Conservation (phyloP, 2,113 vertebrate species). For the Ceyx melanurus region DNA sequence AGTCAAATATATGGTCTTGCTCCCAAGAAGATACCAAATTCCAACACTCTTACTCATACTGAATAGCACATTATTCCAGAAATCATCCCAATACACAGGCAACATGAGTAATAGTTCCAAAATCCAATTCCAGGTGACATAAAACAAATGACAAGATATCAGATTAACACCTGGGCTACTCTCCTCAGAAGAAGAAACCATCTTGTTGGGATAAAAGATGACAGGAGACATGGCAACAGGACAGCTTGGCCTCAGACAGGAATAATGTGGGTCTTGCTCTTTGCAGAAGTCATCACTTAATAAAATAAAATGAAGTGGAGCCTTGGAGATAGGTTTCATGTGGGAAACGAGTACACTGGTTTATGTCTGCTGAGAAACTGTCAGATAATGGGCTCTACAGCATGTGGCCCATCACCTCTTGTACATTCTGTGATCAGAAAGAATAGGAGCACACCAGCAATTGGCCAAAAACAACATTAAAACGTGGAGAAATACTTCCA, state of each 20-base stretch:
- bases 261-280: slow-evolving; percentile 16
- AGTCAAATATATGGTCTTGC: neutral
- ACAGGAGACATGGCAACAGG: slow-evolving; percentile 36
- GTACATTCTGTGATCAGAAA: slow-evolving; percentile 51
- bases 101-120: slow-evolving; percentile 7
- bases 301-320: neutral
- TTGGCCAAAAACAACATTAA: slow-evolving; percentile 60
- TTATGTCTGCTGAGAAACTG: slow-evolving; percentile 62
- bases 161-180: slow-evolving; percentile 35
- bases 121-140: slow-evolving; percentile 35
- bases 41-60: neutral
- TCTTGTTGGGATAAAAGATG: slow-evolving; percentile 18
- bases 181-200: slow-evolving; percentile 15
- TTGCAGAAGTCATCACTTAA: slow-evolving; percentile 48
- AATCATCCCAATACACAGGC: neutral
- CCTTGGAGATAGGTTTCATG: slow-evolving; percentile 31
- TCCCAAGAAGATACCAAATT: slow-evolving; percentile 44
- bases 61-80: neutral
- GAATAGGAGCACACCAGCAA: slow-evolving; percentile 38
- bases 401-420: slow-evolving; percentile 67
- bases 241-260: slow-evolving; percentile 6
- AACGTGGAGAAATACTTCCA: slow-evolving; percentile 39
- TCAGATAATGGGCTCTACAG: slow-evolving; percentile 34
- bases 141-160: slow-evolving; percentile 41
- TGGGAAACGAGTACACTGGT: slow-evolving; percentile 54